phyloP scores from a whole-genome alignment of 2,888 invertebrate genomes.

The Anoplius nigerrimus region DNA sequence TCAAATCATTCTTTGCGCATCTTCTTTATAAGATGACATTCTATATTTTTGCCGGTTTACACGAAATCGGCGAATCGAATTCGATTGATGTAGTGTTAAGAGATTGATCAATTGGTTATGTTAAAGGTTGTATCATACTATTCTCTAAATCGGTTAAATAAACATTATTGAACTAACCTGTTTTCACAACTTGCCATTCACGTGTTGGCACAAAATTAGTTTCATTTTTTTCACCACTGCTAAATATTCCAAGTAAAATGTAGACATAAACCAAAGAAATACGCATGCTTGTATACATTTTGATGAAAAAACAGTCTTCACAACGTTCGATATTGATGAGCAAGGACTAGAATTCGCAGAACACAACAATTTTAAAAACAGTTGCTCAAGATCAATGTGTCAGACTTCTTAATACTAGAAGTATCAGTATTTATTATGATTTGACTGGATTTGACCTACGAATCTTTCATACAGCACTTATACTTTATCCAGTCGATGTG shows the following conservation, averaged over 20 bases:
- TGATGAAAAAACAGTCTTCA: constrained; percentile 27
- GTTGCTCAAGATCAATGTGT: not conserved
- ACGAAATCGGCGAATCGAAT: constrained; percentile 21
- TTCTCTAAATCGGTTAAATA: not conserved
- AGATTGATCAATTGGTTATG: constrained; percentile 16
- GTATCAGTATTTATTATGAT: too few species aligned
- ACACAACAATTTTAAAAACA: too few species aligned
- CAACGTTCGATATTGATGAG: not conserved
- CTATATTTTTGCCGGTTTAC: not conserved
- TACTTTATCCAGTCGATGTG: not conserved
- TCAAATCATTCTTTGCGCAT: too few species aligned
- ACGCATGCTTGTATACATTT: constrained; percentile 43
- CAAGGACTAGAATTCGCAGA: too few species aligned
- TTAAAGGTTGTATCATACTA: constrained; percentile 37
- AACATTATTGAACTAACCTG: constrained; percentile 75
- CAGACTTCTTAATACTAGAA: not conserved
- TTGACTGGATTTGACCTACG: too few species aligned
- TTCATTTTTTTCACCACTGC: constrained; percentile 58
- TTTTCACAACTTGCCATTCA: constrained; percentile 81
- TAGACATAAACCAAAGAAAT: constrained; percentile 41
- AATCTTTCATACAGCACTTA: not conserved
- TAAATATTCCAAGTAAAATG: constrained; percentile 35
- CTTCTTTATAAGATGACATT: not conserved
- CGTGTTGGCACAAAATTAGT: constrained; percentile 78
- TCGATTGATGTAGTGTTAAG: constrained; percentile 57